Conservation (phyloP, 2,797 vertebrate species). For the Acanthurus tractus region DNA sequence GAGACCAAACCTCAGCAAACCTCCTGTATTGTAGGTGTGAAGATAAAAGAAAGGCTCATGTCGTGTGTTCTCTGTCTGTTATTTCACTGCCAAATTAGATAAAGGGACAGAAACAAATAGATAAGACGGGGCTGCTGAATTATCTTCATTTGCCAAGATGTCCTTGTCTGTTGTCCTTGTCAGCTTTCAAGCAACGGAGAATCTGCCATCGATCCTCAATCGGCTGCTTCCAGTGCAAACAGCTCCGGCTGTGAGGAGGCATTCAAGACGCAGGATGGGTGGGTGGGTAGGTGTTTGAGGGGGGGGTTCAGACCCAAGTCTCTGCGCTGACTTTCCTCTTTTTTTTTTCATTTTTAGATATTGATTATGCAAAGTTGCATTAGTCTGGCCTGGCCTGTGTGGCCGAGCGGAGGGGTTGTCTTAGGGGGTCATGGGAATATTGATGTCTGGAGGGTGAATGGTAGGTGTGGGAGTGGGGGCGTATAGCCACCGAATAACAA, state of each 20-base stretch:
- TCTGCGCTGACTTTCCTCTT: constrained; percentile 27
- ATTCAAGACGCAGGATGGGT: constrained; percentile 30
- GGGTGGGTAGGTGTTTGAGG: constrained; percentile 34
- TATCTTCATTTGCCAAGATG: constrained; percentile 74
- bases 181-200: constrained; percentile 56
- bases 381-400: constrained; percentile 40
- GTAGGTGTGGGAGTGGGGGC: constrained; percentile 57
- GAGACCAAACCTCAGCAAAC: constrained; percentile 36
- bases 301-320: constrained; percentile 35
- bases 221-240: constrained; percentile 56
- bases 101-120: constrained; percentile 77
- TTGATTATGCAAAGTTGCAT: constrained; percentile 78
- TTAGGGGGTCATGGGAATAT: constrained; percentile 82
- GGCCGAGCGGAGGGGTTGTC: constrained; percentile 50
- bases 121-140: constrained; percentile 67
- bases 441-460: constrained; percentile 64
- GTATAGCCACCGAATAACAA: constrained; percentile 53
- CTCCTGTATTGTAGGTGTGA: constrained; percentile 18
- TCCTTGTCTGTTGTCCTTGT: constrained; percentile 80
- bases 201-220: constrained; percentile 77
- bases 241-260: constrained; percentile 41
- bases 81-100: constrained; percentile 68
- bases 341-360: constrained; percentile 48
- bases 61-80: constrained; percentile 26
- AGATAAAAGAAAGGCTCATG: constrained; percentile 30